Evolutionary conservation across 2,797 vertebrate genomes (phyloP).

Genomic region (Lepus oiostolus): DNA sequence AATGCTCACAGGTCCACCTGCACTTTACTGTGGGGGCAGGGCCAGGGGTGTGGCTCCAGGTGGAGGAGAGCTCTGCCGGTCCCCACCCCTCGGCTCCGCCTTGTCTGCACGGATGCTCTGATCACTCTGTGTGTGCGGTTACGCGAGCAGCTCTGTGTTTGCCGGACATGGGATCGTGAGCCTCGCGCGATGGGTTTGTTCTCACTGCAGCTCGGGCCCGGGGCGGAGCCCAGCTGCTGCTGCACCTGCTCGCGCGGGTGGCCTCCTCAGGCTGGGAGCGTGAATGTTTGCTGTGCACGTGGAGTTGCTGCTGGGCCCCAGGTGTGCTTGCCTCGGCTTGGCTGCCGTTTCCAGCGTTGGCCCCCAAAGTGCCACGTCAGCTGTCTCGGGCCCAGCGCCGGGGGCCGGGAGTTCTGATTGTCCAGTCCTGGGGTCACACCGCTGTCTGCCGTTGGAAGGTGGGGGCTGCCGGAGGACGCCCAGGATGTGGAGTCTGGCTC

Average conservation of each 20-base stretch:
- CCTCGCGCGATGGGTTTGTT: too few species aligned
- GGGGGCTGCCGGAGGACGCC: neutral
- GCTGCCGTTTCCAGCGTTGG: neutral
- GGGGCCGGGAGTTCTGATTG: too few species aligned
- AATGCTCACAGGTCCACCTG: neutral
- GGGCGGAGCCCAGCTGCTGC: too few species aligned
- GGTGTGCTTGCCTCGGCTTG: fast-evolving
- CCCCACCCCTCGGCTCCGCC: neutral
- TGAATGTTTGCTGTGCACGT: fast-evolving
- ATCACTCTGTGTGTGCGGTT: fast-evolving
- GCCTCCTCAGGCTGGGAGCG: neutral
- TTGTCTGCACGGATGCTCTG: too few species aligned
- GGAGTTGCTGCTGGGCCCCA: fast-evolving
- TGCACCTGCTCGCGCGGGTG: too few species aligned
- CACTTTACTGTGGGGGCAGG: neutral
- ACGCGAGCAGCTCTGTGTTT: neutral
- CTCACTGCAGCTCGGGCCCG: too few species aligned
- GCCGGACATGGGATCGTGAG: too few species aligned
- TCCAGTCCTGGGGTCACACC: neutral
- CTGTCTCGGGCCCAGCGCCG: neutral
- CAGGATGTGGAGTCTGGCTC: too few species aligned
- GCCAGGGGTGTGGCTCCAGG: neutral
- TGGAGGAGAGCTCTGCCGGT: fast-evolving
- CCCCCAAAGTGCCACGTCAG: fast-evolving
- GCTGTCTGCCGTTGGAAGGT: neutral